phyloP scores from a whole-genome alignment of 2,113 vertebrate genomes.

The Mandrillus leucophaeus region DNA sequence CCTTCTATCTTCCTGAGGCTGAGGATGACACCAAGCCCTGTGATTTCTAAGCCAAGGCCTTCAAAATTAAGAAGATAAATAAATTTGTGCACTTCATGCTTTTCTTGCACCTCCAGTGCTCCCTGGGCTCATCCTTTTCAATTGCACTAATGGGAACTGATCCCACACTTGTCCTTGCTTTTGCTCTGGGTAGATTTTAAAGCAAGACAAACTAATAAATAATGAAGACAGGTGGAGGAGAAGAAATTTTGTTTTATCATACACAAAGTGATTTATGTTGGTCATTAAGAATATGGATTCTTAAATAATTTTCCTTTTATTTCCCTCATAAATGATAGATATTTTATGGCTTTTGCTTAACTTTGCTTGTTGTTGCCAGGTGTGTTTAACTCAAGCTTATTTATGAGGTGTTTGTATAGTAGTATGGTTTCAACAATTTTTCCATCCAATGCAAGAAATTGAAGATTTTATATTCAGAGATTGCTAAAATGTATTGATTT shows the following conservation, averaged over 20 bases:
- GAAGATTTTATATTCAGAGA: background rate
- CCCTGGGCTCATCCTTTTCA: background rate
- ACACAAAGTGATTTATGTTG: background rate
- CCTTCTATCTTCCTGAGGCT: background rate
- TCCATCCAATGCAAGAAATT: background rate
- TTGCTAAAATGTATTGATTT: background rate
- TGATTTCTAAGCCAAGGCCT: constrained; percentile 7
- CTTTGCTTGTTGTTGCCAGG: background rate
- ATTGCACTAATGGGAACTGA: background rate
- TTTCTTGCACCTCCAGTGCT: background rate
- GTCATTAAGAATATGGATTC: background rate
- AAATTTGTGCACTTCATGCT: background rate
- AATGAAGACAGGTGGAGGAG: background rate
- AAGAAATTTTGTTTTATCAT: background rate
- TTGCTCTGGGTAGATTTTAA: background rate
- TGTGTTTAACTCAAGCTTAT: background rate
- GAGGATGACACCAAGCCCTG: background rate
- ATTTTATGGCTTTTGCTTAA: background rate
- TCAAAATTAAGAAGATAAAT: background rate
- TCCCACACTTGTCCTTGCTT: background rate
- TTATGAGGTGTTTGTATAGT: background rate
- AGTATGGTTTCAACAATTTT: background rate
- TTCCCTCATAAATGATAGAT: background rate
- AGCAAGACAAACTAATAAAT: background rate
- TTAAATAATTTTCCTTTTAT: background rate